phyloP scores from a whole-genome alignment of 2,797 vertebrate genomes.

The Acestrorhynchus altus region DNA sequence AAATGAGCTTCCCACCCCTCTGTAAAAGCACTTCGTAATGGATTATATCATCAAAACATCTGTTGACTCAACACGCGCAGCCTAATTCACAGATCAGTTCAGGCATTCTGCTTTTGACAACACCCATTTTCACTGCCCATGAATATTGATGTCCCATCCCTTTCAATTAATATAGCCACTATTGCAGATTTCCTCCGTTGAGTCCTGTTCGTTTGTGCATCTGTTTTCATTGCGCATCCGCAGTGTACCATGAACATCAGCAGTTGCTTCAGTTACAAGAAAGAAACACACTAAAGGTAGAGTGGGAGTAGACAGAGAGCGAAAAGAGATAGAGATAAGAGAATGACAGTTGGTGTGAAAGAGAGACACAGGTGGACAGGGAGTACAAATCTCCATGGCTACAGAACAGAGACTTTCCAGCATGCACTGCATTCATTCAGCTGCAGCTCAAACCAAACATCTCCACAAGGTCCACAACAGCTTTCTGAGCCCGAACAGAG shows the following conservation, averaged over 20 bases:
- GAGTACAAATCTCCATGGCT: constrained; percentile 8
- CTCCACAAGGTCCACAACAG: neutral
- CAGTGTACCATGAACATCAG: neutral
- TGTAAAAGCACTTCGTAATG: constrained; percentile 48
- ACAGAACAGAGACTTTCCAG: neutral
- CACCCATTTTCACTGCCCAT: constrained; percentile 58
- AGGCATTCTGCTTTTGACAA: constrained; percentile 49
- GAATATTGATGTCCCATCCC: constrained; percentile 29
- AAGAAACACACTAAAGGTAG: neutral
- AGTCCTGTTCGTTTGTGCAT: constrained; percentile 17
- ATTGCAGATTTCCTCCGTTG: constrained; percentile 23
- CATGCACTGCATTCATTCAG: constrained; percentile 28
- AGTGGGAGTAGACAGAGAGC: neutral
- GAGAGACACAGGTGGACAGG: neutral
- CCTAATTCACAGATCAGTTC: constrained; percentile 53
- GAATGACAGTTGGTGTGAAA: neutral
- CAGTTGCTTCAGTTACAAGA: neutral
- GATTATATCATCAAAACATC: constrained; percentile 62
- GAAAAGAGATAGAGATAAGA: constrained; percentile 4
- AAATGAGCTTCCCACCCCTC: constrained; percentile 49
- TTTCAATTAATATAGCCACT: constrained; percentile 40
- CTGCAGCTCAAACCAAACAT: neutral
- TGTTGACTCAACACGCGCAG: constrained; percentile 54
- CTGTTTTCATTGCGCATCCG: neutral
- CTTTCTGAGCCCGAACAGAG: constrained; percentile 1